A percentile compares a stretch with the other conserved stretches of the same genome.
These are phyloP conservation scores for Oncorhynchus kisutch DNA, from an alignment of 2,113 vertebrate species.

Conservation along the genomic window DNA sequence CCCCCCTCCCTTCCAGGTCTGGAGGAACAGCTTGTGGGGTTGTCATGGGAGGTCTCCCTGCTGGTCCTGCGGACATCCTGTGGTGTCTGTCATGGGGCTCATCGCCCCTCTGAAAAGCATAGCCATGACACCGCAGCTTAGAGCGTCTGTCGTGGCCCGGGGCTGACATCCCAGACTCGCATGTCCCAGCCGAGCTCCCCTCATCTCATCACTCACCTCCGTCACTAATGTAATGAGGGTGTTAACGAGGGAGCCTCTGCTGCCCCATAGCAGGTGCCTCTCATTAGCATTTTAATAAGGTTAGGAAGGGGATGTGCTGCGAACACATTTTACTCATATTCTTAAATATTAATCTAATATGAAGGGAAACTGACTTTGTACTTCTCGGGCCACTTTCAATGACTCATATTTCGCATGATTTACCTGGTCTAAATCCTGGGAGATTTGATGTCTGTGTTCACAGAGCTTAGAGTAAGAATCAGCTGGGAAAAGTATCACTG, in stretches of 20 bases:
- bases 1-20: slow-evolving; percentile 1
- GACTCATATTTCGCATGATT: slow-evolving; percentile 6
- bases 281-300: slow-evolving; percentile 12
- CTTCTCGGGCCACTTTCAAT: neutral
- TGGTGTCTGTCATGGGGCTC: slow-evolving; percentile 5
- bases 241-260: slow-evolving; percentile 35
- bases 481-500: neutral
- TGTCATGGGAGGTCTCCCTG: neutral
- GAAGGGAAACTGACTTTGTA: neutral
- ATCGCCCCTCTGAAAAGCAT: neutral
- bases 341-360: slow-evolving; percentile 7
- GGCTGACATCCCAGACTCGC: neutral
- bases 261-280: slow-evolving; percentile 32
- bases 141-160: slow-evolving; percentile 7
- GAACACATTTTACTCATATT: neutral
- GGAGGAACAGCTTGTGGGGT: slow-evolving; percentile 1
- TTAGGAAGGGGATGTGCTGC: slow-evolving; percentile 1
- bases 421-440: neutral
- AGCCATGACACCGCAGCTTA: neutral
- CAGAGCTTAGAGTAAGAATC: neutral
- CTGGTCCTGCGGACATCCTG: neutral
- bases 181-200: slow-evolving; percentile 3
- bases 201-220: slow-evolving; percentile 16
- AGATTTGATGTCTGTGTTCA: neutral
- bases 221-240: slow-evolving; percentile 40